Evolutionary conservation across 2,797 vertebrate species (phyloP).

Genomic region (Gorsachius magnificus): DNA sequence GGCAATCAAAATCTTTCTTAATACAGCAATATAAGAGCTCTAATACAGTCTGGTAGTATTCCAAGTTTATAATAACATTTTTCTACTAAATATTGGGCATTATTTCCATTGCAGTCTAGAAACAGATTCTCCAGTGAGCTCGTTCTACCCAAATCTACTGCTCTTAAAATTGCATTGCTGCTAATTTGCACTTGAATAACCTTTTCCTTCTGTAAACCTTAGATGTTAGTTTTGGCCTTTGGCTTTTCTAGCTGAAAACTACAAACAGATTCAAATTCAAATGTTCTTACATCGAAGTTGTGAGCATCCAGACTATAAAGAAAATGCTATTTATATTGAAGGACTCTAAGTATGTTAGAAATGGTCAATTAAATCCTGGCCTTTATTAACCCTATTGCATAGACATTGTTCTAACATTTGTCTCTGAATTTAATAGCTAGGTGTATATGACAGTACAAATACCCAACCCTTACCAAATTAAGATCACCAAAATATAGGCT

Average conservation of each 20-base stretch:
- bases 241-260: neutral
- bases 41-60: neutral
- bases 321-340: neutral
- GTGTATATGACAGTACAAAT: neutral
- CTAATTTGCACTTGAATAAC: neutral
- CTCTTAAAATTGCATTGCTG: neutral
- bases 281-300: neutral
- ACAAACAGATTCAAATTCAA: neutral
- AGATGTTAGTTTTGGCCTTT: neutral
- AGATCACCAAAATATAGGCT: neutral
- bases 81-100: neutral
- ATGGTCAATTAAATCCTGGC: neutral
- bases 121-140: neutral
- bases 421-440: neutral
- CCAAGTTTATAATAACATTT: neutral
- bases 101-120: neutral
- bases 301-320: neutral
- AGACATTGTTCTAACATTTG: neutral
- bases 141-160: fast-evolving
- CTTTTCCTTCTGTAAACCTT: neutral
- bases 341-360: neutral
- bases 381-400: neutral
- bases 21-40: neutral
- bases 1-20: neutral
- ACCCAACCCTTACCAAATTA: neutral